phyloP scores from a whole-genome alignment of 1,140 invertebrate species.

The Drosophila leontia region DNA sequence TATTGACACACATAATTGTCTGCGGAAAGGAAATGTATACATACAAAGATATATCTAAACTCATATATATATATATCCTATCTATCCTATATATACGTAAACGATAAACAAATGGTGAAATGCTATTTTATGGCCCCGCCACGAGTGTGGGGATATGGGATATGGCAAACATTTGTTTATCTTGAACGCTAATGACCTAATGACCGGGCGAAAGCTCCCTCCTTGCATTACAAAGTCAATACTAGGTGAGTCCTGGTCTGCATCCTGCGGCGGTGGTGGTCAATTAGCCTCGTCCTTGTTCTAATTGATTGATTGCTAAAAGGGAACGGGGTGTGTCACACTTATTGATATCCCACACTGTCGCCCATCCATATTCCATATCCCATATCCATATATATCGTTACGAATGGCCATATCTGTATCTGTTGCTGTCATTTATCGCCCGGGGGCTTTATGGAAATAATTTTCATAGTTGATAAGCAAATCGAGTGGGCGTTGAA shows the following conservation, averaged over 20 bases:
- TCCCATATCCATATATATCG: background rate
- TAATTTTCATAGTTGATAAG: conserved; percentile 66
- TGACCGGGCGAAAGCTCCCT: conserved; percentile 17
- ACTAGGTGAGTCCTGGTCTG: conserved; percentile 3
- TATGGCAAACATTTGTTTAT: conserved; percentile 10
- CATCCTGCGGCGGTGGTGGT: conserved; percentile 14
- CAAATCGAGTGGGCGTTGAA: conserved; percentile 46
- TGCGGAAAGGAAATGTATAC: conserved; percentile 19
- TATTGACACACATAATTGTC: conserved; percentile 50
- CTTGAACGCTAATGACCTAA: conserved; percentile 41
- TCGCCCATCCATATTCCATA: conserved; percentile 26
- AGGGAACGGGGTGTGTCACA: conserved; percentile 28
- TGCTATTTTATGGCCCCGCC: conserved; percentile 3
- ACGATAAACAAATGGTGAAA: conserved; percentile 32
- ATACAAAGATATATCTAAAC: background rate
- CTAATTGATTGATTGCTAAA: conserved; percentile 71
- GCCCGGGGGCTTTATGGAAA: conserved; percentile 32
- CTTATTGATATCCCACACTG: conserved; percentile 23
- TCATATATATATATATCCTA: background rate
- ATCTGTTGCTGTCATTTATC: conserved; percentile 47
- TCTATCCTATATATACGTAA: background rate
- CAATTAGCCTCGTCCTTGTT: conserved; percentile 55
- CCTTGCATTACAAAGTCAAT: conserved; percentile 60
- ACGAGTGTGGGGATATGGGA: conserved; percentile 3
- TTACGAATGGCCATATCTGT: conserved; percentile 34